phyloP scores from a whole-genome alignment of 2,797 vertebrate species.

The Anableps anableps region DNA sequence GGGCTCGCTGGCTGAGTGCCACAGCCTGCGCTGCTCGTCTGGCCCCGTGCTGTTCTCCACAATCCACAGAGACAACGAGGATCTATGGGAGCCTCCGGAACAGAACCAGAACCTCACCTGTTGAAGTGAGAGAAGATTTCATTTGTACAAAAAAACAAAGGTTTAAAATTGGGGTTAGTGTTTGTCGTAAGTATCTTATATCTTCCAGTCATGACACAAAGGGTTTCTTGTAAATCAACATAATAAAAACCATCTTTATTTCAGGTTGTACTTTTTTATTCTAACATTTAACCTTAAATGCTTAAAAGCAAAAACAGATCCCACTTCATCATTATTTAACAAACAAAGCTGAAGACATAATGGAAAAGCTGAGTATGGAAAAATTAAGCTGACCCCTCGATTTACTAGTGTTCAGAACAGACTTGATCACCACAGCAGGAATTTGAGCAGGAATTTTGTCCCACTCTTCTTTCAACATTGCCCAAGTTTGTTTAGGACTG shows the following conservation, averaged over 20 bases:
- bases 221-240: background rate
- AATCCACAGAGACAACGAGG: constrained; percentile 87
- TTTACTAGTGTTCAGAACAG: background rate
- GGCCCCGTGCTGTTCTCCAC: constrained; percentile 91
- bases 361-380: background rate
- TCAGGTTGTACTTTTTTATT: background rate
- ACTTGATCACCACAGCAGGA: background rate
- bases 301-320: background rate
- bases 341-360: background rate
- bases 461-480: background rate
- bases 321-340: background rate
- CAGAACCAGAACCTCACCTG: constrained; percentile 93
- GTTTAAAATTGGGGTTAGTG: background rate
- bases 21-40: constrained; percentile 83
- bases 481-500: background rate
- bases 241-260: background rate
- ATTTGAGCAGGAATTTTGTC: background rate
- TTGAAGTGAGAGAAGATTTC: constrained; percentile 8
- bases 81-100: constrained; percentile 81
- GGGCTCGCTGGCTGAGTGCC: constrained; percentile 80
- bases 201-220: background rate
- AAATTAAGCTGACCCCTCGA: background rate
- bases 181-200: constrained; percentile 7
- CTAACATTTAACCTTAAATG: background rate
- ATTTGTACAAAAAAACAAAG: background rate